Conservation (phyloP, 2,797 vertebrate species). For the Nyctalus aviator region DNA sequence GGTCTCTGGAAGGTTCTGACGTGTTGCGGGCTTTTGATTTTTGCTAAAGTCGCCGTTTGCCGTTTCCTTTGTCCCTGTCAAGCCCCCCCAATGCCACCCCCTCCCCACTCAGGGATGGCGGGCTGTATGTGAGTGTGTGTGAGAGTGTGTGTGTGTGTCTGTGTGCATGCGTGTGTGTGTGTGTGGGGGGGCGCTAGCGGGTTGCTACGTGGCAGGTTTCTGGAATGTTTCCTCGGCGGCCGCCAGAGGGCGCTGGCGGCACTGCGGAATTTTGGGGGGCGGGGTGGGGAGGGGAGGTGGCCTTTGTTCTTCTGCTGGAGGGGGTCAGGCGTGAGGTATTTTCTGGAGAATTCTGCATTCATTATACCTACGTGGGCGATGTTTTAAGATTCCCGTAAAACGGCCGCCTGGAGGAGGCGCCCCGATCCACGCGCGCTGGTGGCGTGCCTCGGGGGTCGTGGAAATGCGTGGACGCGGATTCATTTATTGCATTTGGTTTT, state of each 20-base stretch:
- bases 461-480: not conserved
- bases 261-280: slow-evolving; percentile 84
- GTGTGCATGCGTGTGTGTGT: no score
- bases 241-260: slow-evolving; percentile 81
- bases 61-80: slow-evolving; percentile 78
- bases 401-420: not conserved
- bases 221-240: slow-evolving; percentile 66
- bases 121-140: not conserved
- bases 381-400: not conserved
- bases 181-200: slow-evolving; percentile 27
- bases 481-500: not conserved
- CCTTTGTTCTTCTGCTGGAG: slow-evolving; percentile 82
- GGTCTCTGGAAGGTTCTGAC: slow-evolving; percentile 26
- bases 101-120: slow-evolving; percentile 67
- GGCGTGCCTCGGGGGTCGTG: not conserved
- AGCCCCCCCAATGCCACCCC: slow-evolving; percentile 64
- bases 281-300: slow-evolving; percentile 82
- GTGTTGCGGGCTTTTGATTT: not conserved
- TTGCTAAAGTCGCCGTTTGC: slow-evolving; percentile 54
- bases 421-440: not conserved
- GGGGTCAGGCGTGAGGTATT: slow-evolving; percentile 65
- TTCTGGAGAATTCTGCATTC: slow-evolving; percentile 12
- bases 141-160: no score
- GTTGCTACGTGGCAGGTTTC: slow-evolving; percentile 83
- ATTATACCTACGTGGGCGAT: not conserved